Evolutionary conservation across 2,888 invertebrate species (phyloP), one percentile per base, ranked within the genome.

Genomic region (Agonum fuliginosum): DNA sequence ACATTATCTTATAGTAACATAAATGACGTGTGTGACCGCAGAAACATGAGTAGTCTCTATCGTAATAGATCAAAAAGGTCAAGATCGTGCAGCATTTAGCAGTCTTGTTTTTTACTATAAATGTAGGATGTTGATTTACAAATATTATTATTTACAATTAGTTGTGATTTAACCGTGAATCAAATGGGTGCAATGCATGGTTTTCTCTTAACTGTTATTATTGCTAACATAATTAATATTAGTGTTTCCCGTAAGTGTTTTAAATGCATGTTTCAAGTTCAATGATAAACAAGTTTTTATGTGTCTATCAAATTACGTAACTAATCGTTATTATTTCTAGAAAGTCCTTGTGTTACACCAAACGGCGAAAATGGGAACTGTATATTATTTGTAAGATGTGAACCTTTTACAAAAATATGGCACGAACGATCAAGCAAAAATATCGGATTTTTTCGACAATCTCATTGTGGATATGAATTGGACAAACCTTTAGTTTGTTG

Each of bases 401-500:
- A 72, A 19, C 19, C 51, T 10, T 72, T 72, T 20, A 20, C 34
- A 19, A 54, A 14, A 17, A 72, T 51, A n/a, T 70, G 46, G 43
- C 4, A 8, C 3, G 6, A 51, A 4, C 30, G 54, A 34, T 54
- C 72, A 0, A 6, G 14, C 12, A 51, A 72, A 72, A 37, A 14
- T n/a, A 34, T 51, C 12, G 30, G 6, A 20, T 72, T 72, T 37
- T 51, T 30, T 1, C 3, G 72, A 19, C 19, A 17, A 8, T 72
- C 72, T 3, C 34, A 51, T 54, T 72, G 51, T 37, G 72, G 72
- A 34, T 70, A 12, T 27, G 10, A 34, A 19, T 12, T 4, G 10
- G 17, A n/a, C n/a, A 37, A 72, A 19, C 51, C 72, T n/a, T 41
- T 72, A 22, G 70, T 72, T 51, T 72, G 72, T 14, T 72, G 72